phyloP scores from a whole-genome alignment of 2,888 invertebrate genomes.

The Heteromurus nitidus region DNA sequence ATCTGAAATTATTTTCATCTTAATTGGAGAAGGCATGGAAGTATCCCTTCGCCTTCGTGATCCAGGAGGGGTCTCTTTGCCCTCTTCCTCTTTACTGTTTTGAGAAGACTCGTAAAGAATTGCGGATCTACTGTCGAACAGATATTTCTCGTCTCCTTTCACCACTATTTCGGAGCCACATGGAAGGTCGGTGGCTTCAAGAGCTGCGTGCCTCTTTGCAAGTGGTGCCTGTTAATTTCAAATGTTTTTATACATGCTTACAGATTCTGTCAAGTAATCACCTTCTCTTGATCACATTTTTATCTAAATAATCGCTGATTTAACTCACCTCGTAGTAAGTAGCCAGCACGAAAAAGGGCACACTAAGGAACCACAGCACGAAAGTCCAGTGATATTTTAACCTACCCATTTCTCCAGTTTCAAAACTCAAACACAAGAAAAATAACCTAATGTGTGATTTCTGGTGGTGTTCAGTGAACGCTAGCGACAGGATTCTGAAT shows the following conservation, averaged over 20 bases:
- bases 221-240: not conserved
- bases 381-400: no score
- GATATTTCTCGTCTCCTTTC: not conserved
- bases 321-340: not conserved
- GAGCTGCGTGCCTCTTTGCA: not conserved
- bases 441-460: no score
- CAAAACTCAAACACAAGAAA: no score
- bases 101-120: slow-evolving; percentile 20
- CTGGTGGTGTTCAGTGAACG: no score
- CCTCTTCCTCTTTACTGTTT: no score
- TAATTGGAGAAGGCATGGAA: no score
- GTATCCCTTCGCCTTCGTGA: slow-evolving; percentile 1
- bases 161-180: slow-evolving; percentile 26
- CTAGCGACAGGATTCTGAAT: no score
- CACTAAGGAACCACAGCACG: no score
- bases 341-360: not conserved
- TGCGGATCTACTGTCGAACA: slow-evolving; percentile 27
- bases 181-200: slow-evolving; percentile 21
- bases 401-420: not conserved
- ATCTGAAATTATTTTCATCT: no score
- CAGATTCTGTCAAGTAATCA: not conserved
- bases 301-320: no score
- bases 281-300: no score
- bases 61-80: not conserved
- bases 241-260: not conserved